These are phyloP conservation scores for Bellardia pandia DNA, from an alignment of 2,888 invertebrate species.

Conservation along the genomic window DNA sequence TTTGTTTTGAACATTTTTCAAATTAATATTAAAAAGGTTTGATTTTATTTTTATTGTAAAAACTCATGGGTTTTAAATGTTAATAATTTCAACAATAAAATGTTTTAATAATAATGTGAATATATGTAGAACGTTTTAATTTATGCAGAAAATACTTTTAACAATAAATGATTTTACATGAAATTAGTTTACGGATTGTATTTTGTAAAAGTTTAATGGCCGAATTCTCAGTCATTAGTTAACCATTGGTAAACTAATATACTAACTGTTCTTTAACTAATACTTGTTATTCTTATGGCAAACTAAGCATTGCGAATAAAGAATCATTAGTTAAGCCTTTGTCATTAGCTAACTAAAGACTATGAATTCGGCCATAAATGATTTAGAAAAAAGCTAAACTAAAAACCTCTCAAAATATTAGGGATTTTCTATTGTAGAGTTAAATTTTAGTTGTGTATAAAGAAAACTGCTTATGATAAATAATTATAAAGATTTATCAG, in stretches of 20 bases:
- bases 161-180: neutral
- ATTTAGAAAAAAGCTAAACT: neutral
- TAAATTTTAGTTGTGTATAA: no score
- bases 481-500: neutral
- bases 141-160: neutral
- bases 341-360: no score
- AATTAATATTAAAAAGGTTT: conserved; percentile 5
- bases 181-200: neutral
- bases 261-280: no score
- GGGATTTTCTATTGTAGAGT: neutral
- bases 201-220: neutral
- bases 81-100: conserved; percentile 4
- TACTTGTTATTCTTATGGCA: no score
- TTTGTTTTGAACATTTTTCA: neutral
- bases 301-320: no score
- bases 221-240: no score
- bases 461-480: no score
- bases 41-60: conserved; percentile 22
- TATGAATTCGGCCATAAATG: no score
- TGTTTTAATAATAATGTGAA: neutral
- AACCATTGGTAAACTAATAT: no score
- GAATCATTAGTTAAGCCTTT: no score
- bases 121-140: neutral
- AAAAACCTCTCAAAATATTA: conserved; percentile 1
- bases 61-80: conserved; percentile 4